phyloP scores from a whole-genome alignment of 2,113 vertebrate genomes.

The Proterorhinus semilunaris region DNA sequence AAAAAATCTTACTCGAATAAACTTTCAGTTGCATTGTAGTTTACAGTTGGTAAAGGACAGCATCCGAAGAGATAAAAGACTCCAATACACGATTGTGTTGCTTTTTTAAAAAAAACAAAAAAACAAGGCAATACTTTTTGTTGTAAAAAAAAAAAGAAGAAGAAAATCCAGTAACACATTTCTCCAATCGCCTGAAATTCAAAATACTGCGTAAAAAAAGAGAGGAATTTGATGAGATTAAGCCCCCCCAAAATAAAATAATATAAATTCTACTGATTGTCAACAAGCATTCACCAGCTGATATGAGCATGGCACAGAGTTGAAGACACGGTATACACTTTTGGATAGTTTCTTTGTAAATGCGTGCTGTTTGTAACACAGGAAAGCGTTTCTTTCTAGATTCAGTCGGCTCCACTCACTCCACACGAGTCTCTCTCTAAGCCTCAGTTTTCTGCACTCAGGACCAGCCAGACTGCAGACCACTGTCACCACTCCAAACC shows the following conservation, averaged over 20 bases:
- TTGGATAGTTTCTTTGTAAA: constrained; percentile 45
- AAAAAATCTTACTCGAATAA: neutral
- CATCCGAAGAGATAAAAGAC: constrained; percentile 11
- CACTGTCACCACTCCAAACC: constrained; percentile 32
- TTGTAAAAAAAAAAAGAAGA: constrained; percentile 41
- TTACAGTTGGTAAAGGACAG: constrained; percentile 13
- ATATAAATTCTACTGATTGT: constrained; percentile 63
- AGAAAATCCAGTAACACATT: constrained; percentile 19
- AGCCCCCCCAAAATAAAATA: constrained; percentile 13
- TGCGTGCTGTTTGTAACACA: constrained; percentile 35
- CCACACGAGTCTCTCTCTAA: constrained; percentile 22
- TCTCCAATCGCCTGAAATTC: constrained; percentile 1
- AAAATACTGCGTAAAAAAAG: constrained; percentile 44
- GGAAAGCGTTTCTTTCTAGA: constrained; percentile 40
- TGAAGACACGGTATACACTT: constrained; percentile 14
- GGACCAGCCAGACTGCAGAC: constrained; percentile 88
- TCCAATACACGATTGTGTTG: constrained; percentile 43
- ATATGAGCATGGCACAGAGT: constrained; percentile 32
- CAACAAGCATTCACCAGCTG: constrained; percentile 43
- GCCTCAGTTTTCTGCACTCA: constrained; percentile 59
- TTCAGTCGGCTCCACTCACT: constrained; percentile 35
- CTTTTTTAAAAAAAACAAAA: constrained; percentile 25
- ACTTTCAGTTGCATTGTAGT: neutral
- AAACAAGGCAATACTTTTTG: constrained; percentile 30
- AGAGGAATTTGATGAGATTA: constrained; percentile 9